Conservation (phyloP, 2,113 vertebrate species). For the Dryoscopus gambensis region DNA sequence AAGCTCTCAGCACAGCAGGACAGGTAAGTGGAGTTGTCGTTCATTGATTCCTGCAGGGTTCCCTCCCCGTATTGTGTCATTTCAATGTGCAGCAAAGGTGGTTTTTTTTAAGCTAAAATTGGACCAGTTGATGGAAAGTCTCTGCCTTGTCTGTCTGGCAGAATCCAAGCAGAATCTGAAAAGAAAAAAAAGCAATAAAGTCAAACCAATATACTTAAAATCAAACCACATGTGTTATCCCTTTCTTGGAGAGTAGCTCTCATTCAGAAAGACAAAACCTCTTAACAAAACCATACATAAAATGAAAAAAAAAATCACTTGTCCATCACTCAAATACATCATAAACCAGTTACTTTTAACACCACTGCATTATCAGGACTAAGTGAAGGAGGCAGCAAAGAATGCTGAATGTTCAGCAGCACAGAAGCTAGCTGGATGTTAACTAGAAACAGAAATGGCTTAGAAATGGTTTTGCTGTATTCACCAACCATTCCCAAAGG, state of each 20-base stretch:
- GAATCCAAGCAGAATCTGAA: slow-evolving; percentile 96
- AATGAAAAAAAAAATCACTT: neutral
- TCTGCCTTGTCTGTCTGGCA: slow-evolving; percentile 92
- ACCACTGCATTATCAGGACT: neutral
- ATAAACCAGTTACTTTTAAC: neutral
- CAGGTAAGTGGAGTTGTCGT: slow-evolving; percentile 65
- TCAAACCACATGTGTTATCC: neutral
- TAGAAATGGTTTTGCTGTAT: neutral
- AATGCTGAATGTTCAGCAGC: neutral
- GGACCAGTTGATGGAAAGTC: slow-evolving; percentile 99
- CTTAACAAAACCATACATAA: neutral
- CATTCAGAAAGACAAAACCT: neutral
- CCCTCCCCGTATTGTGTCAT: slow-evolving; percentile 48
- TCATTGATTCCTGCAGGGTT: slow-evolving; percentile 74
- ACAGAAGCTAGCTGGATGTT: neutral
- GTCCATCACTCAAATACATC: neutral
- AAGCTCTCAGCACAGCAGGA: slow-evolving; percentile 81
- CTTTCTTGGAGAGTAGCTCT: neutral
- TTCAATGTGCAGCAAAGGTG: slow-evolving; percentile 94
- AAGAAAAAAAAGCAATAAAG: neutral
- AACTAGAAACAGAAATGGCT: neutral
- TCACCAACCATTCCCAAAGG: neutral
- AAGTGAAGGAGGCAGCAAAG: neutral
- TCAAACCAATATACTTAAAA: neutral
- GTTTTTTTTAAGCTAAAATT: slow-evolving; percentile 99